Percentiles rank a stretch among this genome's conserved stretches.
Conservation (phyloP, 2,113 vertebrate genomes). For the Anhinga anhinga region DNA sequence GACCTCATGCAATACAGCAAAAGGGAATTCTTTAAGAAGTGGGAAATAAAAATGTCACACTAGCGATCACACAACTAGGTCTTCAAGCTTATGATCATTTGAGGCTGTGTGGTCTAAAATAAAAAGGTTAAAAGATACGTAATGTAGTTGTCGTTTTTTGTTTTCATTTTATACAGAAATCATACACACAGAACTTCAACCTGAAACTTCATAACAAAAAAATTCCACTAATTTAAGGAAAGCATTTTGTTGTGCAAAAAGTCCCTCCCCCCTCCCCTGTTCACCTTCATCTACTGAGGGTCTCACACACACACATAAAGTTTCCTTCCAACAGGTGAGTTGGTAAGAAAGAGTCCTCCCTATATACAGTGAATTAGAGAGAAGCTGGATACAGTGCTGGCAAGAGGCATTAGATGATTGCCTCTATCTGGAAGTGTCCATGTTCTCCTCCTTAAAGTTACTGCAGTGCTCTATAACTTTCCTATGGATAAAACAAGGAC, state of each 20-base stretch:
- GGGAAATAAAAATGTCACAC: slow-evolving; percentile 36
- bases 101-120: slow-evolving; percentile 49
- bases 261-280: slow-evolving; percentile 52
- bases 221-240: slow-evolving; percentile 75
- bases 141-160: slow-evolving; percentile 32
- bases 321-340: slow-evolving; percentile 60
- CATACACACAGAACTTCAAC: slow-evolving; percentile 77
- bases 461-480: slow-evolving; percentile 95
- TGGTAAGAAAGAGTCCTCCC: slow-evolving; percentile 68
- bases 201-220: slow-evolving; percentile 77
- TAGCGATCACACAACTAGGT: slow-evolving; percentile 28
- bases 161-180: slow-evolving; percentile 76
- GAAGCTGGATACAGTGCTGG: slow-evolving; percentile 73
- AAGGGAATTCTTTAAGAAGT: slow-evolving; percentile 28
- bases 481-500: slow-evolving; percentile 71
- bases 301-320: slow-evolving; percentile 56
- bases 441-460: slow-evolving; percentile 94
- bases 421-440: slow-evolving; percentile 94
- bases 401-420: slow-evolving; percentile 46
- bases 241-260: slow-evolving; percentile 81
- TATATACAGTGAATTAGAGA: slow-evolving; percentile 73
- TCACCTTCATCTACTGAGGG: slow-evolving; percentile 68
- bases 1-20: slow-evolving; percentile 47
- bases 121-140: slow-evolving; percentile 58
- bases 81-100: slow-evolving; percentile 32